Base-by-base conservation (phyloP, 2,797 vertebrate species). In the Lacerta agilis region DNA sequence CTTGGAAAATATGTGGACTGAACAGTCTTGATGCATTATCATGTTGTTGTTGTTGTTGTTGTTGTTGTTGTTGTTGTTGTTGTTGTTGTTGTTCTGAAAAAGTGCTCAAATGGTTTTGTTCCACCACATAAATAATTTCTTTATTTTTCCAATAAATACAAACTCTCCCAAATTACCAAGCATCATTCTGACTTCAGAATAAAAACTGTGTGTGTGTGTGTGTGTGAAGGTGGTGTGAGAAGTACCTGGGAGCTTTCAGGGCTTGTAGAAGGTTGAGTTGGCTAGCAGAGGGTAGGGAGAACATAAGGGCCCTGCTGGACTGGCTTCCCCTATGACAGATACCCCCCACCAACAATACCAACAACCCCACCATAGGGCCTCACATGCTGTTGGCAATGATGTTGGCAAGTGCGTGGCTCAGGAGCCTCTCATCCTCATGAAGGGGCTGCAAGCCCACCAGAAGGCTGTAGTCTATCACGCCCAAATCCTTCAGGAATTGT, bases 1-100 rank as follows among this genome's bases (percentile, higher is more conserved):
- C 98, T 99, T 69, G 99, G 98, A 67, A 99, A 99, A 95, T 99
- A 98, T 1, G 69, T 98, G n/a, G 98, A 98, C 17, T 99, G 97
- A 98, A 91, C 86, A 87, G 83, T 69, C 1, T 86, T 95, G 88
- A 94, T 78, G 77, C 86, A 90, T 95, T 93, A 92, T 93, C 92
- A 88, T 95, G 11, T 49, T 49, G 11, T 49, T 49, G 11, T 45
- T 45, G 10, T 45, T 45, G 10, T 45, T 45, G 10, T 45, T 45
- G 10, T 45, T 45, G 93, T 95, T 95, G 11, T 49, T 49, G 11
- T 49, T 49, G 11, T 45, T 45, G 10, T 45, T 45, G 10, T 45
- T 45, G 10, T 45, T 45, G 10, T 45, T 45, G 10, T 45, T 11
- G 45, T 49, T 49, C 96, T 94, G 82, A 93, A 83, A 61, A 95